Conservation (phyloP, 2,113 vertebrate species). For the Hylia prasina region DNA sequence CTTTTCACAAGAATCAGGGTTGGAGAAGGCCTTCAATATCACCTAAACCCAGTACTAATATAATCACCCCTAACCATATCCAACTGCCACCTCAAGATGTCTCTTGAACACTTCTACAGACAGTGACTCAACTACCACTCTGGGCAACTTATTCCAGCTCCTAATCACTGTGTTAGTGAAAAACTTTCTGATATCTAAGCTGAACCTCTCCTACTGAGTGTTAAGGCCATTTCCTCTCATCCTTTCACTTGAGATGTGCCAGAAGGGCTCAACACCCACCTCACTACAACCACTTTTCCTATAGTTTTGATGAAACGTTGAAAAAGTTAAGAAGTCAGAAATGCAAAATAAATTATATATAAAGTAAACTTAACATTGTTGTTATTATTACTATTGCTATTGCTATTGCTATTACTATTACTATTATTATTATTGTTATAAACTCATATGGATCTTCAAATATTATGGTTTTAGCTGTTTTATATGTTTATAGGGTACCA, state of each 20-base stretch:
- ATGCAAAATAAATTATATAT: conserved; percentile 3
- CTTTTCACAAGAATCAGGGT: not conserved
- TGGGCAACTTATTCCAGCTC: not conserved
- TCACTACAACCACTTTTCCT: not conserved
- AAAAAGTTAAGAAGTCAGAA: conserved; percentile 19
- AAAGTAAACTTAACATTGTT: not conserved
- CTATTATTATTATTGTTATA: not conserved
- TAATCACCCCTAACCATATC: not conserved
- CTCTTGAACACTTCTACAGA: not conserved
- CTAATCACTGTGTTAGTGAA: too few species aligned
- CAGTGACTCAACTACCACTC: not conserved
- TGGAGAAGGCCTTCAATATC: not conserved
- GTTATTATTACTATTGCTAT: not conserved
- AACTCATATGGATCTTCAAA: not conserved
- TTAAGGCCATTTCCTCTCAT: not conserved
- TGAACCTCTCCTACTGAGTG: not conserved
- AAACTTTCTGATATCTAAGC: not conserved
- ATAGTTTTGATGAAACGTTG: not conserved
- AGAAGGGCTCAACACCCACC: not conserved
- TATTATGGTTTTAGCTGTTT: not conserved
- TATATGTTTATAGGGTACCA: not conserved
- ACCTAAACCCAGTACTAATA: not conserved
- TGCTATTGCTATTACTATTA: too few species aligned
- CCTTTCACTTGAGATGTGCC: not conserved
- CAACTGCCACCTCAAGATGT: not conserved